Conservation (phyloP, 2,113 vertebrate genomes). For the Dipodomys stephensi region DNA sequence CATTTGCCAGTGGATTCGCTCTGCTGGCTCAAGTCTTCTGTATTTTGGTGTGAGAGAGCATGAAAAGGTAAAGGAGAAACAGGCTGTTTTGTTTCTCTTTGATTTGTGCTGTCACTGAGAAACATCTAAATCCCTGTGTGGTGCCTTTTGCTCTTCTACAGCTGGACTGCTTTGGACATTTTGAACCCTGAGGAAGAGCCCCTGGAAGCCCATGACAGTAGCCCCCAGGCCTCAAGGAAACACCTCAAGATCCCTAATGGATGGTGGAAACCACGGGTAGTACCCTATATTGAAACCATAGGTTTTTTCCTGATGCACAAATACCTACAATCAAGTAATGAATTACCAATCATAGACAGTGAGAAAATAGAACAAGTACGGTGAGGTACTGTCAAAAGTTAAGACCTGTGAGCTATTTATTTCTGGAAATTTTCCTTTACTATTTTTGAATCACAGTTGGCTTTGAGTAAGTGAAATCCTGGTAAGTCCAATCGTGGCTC, state of each 20-base stretch:
- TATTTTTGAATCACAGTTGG: neutral
- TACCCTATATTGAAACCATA: no score
- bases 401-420: neutral
- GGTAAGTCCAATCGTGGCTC: neutral
- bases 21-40: neutral
- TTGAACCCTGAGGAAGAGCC: neutral
- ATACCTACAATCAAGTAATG: neutral
- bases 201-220: neutral
- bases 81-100: constrained; percentile 51
- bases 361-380: neutral
- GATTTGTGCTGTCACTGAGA: neutral
- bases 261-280: neutral
- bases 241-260: neutral
- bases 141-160: neutral
- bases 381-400: neutral
- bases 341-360: neutral
- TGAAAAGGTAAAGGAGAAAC: constrained; percentile 36
- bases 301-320: neutral
- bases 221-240: neutral
- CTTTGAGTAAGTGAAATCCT: neutral
- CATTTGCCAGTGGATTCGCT: constrained; percentile 29
- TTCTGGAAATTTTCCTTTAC: neutral
- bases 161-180: neutral
- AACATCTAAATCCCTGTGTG: neutral
- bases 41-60: constrained; percentile 17